Percentiles rank a stretch among this genome's conserved stretches.
These are phyloP conservation scores for Macrocentrus cingulum DNA, from an alignment of 1,140 invertebrate genomes.

Conservation along the genomic window DNA sequence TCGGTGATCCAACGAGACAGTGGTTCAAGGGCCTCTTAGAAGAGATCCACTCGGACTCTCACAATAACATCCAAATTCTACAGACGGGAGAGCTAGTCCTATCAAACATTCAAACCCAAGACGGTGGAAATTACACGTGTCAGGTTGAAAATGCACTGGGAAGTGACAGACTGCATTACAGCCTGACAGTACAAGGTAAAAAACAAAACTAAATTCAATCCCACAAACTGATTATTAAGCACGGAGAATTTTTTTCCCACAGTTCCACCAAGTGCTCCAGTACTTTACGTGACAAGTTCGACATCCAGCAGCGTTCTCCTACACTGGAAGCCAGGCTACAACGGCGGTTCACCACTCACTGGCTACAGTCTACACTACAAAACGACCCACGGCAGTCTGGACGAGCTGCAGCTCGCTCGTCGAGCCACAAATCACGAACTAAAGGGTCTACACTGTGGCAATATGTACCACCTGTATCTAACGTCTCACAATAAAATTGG, in stretches of 20 bases:
- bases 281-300: constrained; percentile 71
- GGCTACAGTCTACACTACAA: constrained; percentile 71
- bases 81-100: constrained; percentile 68
- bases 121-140: constrained; percentile 77
- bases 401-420: constrained; percentile 67
- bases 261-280: constrained; percentile 70
- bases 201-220: too few species aligned
- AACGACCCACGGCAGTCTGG: constrained; percentile 65
- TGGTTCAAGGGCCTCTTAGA: constrained; percentile 64
- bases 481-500: constrained; percentile 75
- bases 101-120: constrained; percentile 65
- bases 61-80: constrained; percentile 64
- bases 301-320: constrained; percentile 71
- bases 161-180: constrained; percentile 65
- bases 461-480: constrained; percentile 73
- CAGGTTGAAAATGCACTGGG: constrained; percentile 73
- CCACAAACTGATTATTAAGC: too few species aligned
- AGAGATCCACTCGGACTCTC: constrained; percentile 54
- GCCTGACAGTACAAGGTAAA: constrained; percentile 65
- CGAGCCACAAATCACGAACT: constrained; percentile 69
- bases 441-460: constrained; percentile 71
- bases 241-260: constrained; percentile 34
- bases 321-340: constrained; percentile 72
- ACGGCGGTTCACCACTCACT: constrained; percentile 68
- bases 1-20: constrained; percentile 67